phyloP scores from a whole-genome alignment of 2,888 invertebrate species.

The Folsomia candida region DNA sequence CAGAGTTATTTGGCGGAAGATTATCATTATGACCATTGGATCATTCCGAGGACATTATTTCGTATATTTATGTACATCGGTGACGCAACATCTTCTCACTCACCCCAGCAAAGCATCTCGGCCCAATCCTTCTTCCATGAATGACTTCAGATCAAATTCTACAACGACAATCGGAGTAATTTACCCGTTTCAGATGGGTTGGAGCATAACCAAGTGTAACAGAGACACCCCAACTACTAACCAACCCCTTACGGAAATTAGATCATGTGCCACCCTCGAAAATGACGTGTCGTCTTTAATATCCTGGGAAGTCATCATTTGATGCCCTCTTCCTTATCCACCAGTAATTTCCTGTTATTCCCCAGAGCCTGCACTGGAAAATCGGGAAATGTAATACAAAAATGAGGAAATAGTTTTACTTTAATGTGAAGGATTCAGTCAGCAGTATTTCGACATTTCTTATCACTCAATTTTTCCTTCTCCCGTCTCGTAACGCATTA shows the following conservation, averaged over 20 bases:
- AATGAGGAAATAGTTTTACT: neutral
- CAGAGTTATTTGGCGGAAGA: no score
- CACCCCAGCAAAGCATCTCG: no score
- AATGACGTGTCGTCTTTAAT: slow-evolving; percentile 14
- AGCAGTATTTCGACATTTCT: neutral
- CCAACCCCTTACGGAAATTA: neutral
- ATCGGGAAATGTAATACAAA: neutral
- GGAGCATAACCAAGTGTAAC: no score
- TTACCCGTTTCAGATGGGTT: no score
- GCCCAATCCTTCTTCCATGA: no score
- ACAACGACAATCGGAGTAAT: neutral
- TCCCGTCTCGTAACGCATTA: neutral
- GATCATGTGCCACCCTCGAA: neutral
- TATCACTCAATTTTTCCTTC: neutral
- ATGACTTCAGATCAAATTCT: neutral
- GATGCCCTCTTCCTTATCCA: neutral
- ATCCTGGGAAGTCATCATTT: neutral
- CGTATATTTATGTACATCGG: neutral
- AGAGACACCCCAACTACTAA: no score
- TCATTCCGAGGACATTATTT: neutral
- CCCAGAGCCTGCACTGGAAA: neutral
- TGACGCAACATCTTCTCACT: neutral
- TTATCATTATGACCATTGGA: no score
- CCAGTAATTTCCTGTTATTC: neutral
- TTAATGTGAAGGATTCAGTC: neutral